phyloP scores from a whole-genome alignment of 2,888 invertebrate genomes.

The Caenorhabditis auriculariae region DNA sequence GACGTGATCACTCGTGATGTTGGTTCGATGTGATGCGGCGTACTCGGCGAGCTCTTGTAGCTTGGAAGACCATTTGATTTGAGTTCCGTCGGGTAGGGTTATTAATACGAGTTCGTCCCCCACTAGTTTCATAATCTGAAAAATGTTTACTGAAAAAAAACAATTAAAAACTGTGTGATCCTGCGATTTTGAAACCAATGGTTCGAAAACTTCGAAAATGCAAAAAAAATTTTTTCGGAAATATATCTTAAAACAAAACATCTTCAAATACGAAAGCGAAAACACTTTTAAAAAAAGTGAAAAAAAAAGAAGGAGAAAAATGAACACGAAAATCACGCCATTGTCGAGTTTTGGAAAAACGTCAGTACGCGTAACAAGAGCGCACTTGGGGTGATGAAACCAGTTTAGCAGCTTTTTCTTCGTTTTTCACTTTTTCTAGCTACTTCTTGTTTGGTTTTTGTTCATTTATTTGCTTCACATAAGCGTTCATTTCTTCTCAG shows the following conservation, averaged over 20 bases:
- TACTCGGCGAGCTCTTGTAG: no score
- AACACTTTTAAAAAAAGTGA: conserved; percentile 5
- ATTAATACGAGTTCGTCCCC: no score
- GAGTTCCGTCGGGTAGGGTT: no score
- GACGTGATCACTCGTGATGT: no score
- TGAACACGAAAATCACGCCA: conserved; percentile 7
- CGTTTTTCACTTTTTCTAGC: conserved; percentile 5
- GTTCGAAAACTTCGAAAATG: no score
- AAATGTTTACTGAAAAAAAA: background rate
- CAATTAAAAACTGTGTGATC: background rate
- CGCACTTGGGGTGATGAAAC: no score
- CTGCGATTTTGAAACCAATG: background rate
- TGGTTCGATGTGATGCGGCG: no score
- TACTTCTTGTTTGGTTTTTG: conserved; percentile 7
- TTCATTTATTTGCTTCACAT: conserved; percentile 11
- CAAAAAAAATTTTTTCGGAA: no score
- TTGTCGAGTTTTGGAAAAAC: no score
- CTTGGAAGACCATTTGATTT: no score
- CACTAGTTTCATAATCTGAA: no score
- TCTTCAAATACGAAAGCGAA: background rate
- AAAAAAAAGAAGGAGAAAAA: conserved; percentile 7
- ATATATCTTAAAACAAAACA: background rate
- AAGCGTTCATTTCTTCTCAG: conserved; percentile 2
- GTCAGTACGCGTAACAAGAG: no score
- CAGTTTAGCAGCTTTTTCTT: conserved; percentile 11